phyloP scores from a whole-genome alignment of 1,140 invertebrate species.

The Augochlora pura region DNA sequence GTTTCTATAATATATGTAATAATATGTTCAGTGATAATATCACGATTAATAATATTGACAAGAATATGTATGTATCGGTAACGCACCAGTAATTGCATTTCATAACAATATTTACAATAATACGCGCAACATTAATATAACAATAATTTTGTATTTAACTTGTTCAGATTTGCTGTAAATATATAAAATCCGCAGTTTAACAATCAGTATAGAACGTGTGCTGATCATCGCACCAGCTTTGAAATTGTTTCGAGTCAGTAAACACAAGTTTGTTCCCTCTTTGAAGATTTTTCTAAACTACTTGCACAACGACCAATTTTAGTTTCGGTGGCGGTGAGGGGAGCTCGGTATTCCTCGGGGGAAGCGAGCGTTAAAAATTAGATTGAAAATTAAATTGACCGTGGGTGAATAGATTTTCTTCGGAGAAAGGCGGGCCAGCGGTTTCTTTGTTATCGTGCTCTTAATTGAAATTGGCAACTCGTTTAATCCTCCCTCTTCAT shows the following conservation, averaged over 20 bases:
- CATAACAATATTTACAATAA: no score
- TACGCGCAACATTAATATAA: no score
- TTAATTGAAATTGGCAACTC: constrained; percentile 49
- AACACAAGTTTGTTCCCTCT: background rate
- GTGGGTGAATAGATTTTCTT: constrained; percentile 18
- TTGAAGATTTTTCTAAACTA: background rate
- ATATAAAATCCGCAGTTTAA: no score
- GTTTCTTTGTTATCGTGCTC: constrained; percentile 25
- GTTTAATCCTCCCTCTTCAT: constrained; percentile 21
- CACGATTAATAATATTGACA: no score
- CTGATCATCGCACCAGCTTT: background rate
- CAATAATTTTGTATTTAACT: no score
- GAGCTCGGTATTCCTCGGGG: background rate
- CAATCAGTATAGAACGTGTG: no score
- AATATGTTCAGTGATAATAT: no score
- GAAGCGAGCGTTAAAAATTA: constrained; percentile 31
- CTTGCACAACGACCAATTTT: background rate
- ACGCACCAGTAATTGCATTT: no score
- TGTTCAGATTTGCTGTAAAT: no score
- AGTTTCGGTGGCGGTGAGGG: background rate
- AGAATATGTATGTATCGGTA: no score
- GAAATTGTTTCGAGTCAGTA: background rate
- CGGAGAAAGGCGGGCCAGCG: background rate
- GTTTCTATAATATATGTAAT: no score
- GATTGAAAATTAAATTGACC: constrained; percentile 41